These are phyloP conservation scores for Apotomis turbidana DNA, from an alignment of 2,888 invertebrate genomes.

Conservation along the genomic window DNA sequence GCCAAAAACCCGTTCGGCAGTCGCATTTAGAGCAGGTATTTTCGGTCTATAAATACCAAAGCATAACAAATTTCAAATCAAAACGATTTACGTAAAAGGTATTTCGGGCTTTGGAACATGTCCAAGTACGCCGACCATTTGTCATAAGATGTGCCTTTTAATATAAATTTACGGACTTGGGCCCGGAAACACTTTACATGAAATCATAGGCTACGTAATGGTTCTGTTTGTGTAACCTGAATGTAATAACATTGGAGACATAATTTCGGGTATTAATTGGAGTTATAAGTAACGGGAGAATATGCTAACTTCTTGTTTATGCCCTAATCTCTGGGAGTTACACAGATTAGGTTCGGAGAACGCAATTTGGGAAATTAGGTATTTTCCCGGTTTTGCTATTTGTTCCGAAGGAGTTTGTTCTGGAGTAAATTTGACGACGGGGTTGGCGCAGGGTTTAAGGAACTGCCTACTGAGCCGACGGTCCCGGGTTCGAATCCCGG, in stretches of 20 bases:
- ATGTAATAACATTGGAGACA: conserved; percentile 2
- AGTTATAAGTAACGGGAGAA: conserved; percentile 14
- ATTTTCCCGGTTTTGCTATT: conserved; percentile 1
- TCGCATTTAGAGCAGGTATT: conserved; percentile 21
- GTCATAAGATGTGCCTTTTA: conserved; percentile 39
- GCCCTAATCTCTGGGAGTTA: conserved; percentile 4
- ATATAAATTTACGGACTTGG: conserved; percentile 37
- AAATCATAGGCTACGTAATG: conserved; percentile 35
- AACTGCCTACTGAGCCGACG: too few species aligned
- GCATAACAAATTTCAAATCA: conserved; percentile 35
- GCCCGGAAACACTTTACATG: conserved; percentile 35
- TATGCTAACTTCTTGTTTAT: conserved; percentile 19
- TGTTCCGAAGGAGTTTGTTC: neutral
- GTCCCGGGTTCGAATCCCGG: too few species aligned
- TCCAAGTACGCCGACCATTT: conserved; percentile 39
- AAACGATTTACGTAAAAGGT: conserved; percentile 41
- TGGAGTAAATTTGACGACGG: too few species aligned
- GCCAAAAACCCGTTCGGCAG: conserved; percentile 6
- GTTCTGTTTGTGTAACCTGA: conserved; percentile 28
- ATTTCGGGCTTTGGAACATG: conserved; percentile 37
- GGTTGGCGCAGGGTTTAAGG: too few species aligned
- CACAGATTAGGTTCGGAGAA: neutral
- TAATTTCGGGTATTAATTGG: conserved; percentile 11
- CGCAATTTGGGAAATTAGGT: conserved; percentile 1
- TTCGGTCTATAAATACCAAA: conserved; percentile 21